Percentiles rank a stretch among this genome's conserved stretches.
Evolutionary conservation across 1,140 invertebrate genomes (phyloP).

Genomic region (Paracyclopina nana): DNA sequence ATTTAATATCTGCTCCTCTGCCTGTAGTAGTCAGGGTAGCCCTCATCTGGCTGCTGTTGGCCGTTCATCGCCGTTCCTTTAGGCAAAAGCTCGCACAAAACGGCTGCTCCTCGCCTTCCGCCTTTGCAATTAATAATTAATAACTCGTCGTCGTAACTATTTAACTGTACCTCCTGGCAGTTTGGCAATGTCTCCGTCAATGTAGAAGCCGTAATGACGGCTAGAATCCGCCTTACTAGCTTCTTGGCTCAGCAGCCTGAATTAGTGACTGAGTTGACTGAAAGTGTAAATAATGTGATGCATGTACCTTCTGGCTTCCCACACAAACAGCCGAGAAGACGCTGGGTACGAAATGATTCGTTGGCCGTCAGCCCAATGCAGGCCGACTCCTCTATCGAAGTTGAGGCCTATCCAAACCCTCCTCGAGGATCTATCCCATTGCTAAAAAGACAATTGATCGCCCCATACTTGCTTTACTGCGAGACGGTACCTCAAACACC

Average conservation of each 20-base stretch:
- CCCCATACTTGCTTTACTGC: neutral
- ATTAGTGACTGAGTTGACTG: neutral
- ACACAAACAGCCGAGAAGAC: slow-evolving; percentile 15
- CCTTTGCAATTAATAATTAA: neutral
- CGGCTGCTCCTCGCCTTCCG: slow-evolving; percentile 12
- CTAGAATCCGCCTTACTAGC: slow-evolving; percentile 13
- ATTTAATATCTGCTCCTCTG: too few species aligned
- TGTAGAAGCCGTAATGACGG: slow-evolving; percentile 15
- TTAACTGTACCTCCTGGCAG: slow-evolving; percentile 15
- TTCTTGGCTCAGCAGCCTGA: slow-evolving; percentile 7
- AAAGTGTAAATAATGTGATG: neutral
- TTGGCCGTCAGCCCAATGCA: slow-evolving; percentile 9
- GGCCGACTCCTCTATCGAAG: neutral
- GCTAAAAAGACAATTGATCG: slow-evolving; percentile 30
- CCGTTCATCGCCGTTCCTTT: too few species aligned
- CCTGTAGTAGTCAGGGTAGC: too few species aligned
- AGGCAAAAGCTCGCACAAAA: slow-evolving; percentile 14
- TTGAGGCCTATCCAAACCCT: slow-evolving; percentile 12
- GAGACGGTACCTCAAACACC: slow-evolving; percentile 17
- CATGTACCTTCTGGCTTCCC: slow-evolving; percentile 11
- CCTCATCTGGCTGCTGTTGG: too few species aligned
- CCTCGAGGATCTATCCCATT: slow-evolving; percentile 21
- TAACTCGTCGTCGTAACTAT: neutral
- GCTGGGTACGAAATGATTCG: slow-evolving; percentile 8
- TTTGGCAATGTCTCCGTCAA: slow-evolving; percentile 17